Evolutionary conservation across 1,140 invertebrate genomes (phyloP).

Genomic region (Druon quercuslanigerum): DNA sequence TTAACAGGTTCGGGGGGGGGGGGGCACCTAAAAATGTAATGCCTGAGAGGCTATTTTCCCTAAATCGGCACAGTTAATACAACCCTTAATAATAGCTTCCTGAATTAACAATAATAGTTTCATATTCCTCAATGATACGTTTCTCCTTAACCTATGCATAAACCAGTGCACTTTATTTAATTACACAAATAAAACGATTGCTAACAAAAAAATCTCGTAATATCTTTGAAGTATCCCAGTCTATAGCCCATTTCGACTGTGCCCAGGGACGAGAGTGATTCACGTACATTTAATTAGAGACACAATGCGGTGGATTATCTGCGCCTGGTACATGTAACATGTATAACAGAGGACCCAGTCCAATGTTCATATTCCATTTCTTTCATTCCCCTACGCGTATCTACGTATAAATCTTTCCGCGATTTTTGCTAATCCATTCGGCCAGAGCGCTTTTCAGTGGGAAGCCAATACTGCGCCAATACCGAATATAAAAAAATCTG

Average conservation of each 20-base stretch:
- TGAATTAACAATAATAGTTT: no score
- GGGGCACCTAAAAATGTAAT: no score
- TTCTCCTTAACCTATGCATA: no score
- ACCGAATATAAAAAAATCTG: conserved; percentile 33
- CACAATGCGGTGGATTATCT: background rate
- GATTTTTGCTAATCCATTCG: conserved; percentile 26
- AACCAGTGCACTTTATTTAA: no score
- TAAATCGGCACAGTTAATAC: no score
- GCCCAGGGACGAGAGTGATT: background rate
- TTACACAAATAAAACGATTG: no score
- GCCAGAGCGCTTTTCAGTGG: conserved; percentile 24
- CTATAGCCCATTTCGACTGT: background rate
- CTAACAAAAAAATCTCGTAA: no score
- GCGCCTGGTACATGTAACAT: background rate
- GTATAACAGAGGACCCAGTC: conserved; percentile 5
- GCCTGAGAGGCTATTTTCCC: no score
- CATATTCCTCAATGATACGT: no score
- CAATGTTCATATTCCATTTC: conserved; percentile 22
- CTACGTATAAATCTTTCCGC: conserved; percentile 26
- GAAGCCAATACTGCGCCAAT: conserved; percentile 27
- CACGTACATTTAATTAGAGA: conserved; percentile 8
- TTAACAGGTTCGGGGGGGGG: no score
- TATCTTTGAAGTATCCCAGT: no score
- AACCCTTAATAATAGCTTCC: no score
- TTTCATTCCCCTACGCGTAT: background rate